phyloP scores from a whole-genome alignment of 2,888 invertebrate genomes.

The Carabus problematicus region DNA sequence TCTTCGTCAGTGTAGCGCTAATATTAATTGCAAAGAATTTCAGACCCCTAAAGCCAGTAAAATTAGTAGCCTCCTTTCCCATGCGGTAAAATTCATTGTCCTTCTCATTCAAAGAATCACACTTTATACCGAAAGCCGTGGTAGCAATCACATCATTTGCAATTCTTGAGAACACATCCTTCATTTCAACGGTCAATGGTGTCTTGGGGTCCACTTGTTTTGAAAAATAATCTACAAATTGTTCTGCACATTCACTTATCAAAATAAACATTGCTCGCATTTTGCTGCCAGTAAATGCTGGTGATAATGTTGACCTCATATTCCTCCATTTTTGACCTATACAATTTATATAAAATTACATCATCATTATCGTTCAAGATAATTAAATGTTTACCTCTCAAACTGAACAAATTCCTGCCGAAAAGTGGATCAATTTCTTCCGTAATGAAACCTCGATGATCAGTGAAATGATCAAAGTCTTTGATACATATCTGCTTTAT shows the following conservation, averaged over 20 bases:
- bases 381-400: conserved; percentile 46
- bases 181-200: conserved; percentile 55
- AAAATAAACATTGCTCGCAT: conserved; percentile 28
- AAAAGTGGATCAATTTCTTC: conserved; percentile 50
- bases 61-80: conserved; percentile 49
- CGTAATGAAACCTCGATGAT: conserved; percentile 49
- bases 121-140: conserved; percentile 64
- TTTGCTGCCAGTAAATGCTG: conserved; percentile 42
- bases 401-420: conserved; percentile 45
- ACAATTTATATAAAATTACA: too few relatives aligned
- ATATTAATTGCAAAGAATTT: conserved; percentile 32
- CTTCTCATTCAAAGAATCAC: conserved; percentile 63
- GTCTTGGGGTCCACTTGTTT: conserved; percentile 17
- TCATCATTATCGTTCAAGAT: too few relatives aligned
- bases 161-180: conserved; percentile 62
- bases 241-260: conserved; percentile 43
- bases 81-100: conserved; percentile 64
- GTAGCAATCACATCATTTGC: conserved; percentile 68
- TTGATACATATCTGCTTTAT: conserved; percentile 51
- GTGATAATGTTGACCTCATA: conserved; percentile 45
- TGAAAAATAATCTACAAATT: conserved; percentile 25
- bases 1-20: conserved; percentile 29
- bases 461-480: conserved; percentile 49
- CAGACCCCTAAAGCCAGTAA: conserved; percentile 19
- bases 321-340: conserved; percentile 33